A percentile compares a stretch with the other conserved stretches of the same genome.
phyloP scores from a whole-genome alignment of 2,797 vertebrate species.

The Chrosomus eos region DNA sequence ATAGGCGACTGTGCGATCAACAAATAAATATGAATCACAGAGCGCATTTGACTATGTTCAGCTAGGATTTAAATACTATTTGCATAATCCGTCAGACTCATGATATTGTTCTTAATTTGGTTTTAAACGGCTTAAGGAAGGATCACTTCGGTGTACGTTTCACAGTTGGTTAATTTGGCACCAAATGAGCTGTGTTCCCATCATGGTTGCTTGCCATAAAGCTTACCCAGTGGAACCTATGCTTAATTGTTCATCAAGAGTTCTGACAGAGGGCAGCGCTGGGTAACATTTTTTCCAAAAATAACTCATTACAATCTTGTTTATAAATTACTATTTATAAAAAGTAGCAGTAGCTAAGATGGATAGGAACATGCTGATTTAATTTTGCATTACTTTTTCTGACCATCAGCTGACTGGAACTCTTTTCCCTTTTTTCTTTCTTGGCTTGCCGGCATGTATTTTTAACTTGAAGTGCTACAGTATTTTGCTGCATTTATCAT shows the following conservation, averaged over 20 bases:
- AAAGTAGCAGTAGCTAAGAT: neutral
- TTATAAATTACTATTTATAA: neutral
- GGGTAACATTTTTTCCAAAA: neutral
- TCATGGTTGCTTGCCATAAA: neutral
- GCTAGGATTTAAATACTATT: conserved; percentile 41
- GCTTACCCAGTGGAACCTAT: conserved; percentile 22
- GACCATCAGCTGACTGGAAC: neutral
- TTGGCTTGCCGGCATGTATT: neutral
- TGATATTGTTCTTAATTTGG: conserved; percentile 51
- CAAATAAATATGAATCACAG: conserved; percentile 27
- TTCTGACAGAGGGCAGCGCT: neutral
- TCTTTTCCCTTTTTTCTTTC: neutral
- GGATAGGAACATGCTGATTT: neutral
- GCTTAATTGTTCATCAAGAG: conserved; percentile 39
- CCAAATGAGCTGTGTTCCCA: neutral
- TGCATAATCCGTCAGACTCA: conserved; percentile 44
- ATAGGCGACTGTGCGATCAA: conserved; percentile 3
- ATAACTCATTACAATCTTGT: neutral
- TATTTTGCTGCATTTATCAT: neutral
- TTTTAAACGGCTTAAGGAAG: conserved; percentile 34
- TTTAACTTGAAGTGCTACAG: neutral
- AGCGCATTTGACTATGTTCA: conserved; percentile 28
- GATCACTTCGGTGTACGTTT: conserved; percentile 32
- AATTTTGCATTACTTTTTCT: neutral
- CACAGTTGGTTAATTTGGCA: conserved; percentile 43